Conservation (phyloP, 2,888 invertebrate genomes). For the Eucera pruinosa region DNA sequence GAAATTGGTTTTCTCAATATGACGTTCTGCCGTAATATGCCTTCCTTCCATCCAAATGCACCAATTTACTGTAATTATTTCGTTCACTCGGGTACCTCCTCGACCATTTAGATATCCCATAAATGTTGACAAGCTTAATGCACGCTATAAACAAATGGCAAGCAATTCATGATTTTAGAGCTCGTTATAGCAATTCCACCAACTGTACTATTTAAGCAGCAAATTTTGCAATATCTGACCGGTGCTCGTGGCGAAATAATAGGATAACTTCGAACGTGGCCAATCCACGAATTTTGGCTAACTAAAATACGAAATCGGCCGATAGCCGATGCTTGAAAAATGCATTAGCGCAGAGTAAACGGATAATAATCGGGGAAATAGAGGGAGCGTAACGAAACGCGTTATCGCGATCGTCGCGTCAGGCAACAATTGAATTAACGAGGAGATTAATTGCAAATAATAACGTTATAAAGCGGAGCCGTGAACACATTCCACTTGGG, state of each 20-base stretch:
- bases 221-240: too few species aligned
- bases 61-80: too few species aligned
- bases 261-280: background rate
- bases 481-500: slow-evolving; percentile 24
- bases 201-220: too few species aligned
- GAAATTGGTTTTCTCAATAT: too few species aligned
- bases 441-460: slow-evolving; percentile 44
- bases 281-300: background rate
- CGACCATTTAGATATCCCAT: too few species aligned
- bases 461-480: slow-evolving; percentile 23
- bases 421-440: slow-evolving; percentile 37
- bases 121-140: too few species aligned
- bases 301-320: slow-evolving; percentile 12
- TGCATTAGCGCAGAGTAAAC: slow-evolving; percentile 14
- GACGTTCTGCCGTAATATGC: too few species aligned
- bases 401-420: slow-evolving; percentile 19
- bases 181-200: too few species aligned
- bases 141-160: too few species aligned
- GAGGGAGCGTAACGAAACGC: background rate
- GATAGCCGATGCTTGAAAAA: slow-evolving; percentile 17
- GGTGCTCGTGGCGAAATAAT: background rate
- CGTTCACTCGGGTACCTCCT: too few species aligned
- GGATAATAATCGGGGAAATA: slow-evolving; percentile 9
- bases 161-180: too few species aligned
- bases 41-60: too few species aligned